These are phyloP conservation scores for Hippocampus comes DNA, from an alignment of 2,113 vertebrate species.

Conservation along the genomic window DNA sequence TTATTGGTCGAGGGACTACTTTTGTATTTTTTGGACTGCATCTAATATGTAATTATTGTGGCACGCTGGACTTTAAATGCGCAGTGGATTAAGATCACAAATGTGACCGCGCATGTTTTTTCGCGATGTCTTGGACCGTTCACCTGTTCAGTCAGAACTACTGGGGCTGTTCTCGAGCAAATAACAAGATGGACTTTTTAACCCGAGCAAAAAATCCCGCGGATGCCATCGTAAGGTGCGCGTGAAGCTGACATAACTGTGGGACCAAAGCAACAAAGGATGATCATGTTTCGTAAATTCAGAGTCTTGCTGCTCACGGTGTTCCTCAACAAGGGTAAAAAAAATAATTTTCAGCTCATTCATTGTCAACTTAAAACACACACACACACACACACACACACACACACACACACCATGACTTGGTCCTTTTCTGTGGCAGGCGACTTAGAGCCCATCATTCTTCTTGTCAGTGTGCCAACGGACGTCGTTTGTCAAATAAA, in stretches of 20 bases:
- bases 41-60: neutral
- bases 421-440: slow-evolving; percentile 20
- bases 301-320: slow-evolving; percentile 84
- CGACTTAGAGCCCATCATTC: slow-evolving; percentile 16
- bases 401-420: neutral
- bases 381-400: neutral
- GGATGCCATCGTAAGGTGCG: slow-evolving; percentile 20
- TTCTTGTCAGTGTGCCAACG: slow-evolving; percentile 17
- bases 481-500: slow-evolving; percentile 47
- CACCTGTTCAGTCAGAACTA: slow-evolving; percentile 44
- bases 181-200: slow-evolving; percentile 37
- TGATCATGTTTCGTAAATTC: slow-evolving; percentile 89
- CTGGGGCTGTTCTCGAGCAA: slow-evolving; percentile 17
- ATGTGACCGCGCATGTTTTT: slow-evolving; percentile 13
- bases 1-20: neutral
- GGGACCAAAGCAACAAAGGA: slow-evolving; percentile 57
- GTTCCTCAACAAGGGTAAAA: slow-evolving; percentile 70
- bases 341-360: slow-evolving; percentile 28
- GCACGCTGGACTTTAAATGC: neutral
- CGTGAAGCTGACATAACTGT: slow-evolving; percentile 2
- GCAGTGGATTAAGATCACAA: slow-evolving; percentile 34
- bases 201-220: slow-evolving; percentile 1
- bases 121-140: slow-evolving; percentile 25
- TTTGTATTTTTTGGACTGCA: slow-evolving; percentile 15
- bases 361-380: slow-evolving; percentile 33